A percentile compares a stretch with the other conserved stretches of the same genome.
Evolutionary conservation across 2,888 invertebrate species (phyloP).

Genomic region (Stegana nigrithorax): DNA sequence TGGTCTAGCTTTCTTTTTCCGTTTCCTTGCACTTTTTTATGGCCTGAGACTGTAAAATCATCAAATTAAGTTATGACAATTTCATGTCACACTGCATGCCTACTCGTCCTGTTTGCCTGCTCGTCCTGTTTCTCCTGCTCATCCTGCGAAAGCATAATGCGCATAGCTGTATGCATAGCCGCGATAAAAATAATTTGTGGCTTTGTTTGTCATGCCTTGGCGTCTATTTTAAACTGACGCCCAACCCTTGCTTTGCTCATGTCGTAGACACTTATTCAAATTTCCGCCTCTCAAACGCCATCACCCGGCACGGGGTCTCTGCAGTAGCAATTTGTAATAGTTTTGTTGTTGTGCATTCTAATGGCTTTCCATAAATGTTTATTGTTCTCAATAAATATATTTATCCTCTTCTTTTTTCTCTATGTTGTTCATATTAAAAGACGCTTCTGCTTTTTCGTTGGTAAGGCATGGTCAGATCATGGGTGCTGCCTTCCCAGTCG

Average conservation of each 20-base stretch:
- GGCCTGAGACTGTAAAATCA: conserved; percentile 24
- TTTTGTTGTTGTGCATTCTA: conserved; percentile 43
- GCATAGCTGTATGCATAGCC: conserved; percentile 46
- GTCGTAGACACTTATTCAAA: conserved; percentile 6
- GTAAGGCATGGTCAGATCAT: too few relatives aligned
- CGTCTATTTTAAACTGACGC: conserved; percentile 11
- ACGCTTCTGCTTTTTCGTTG: too few relatives aligned
- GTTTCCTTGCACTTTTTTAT: conserved; percentile 12
- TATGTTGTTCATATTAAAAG: too few relatives aligned
- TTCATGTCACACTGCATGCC: conserved; percentile 29
- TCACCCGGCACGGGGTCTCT: conserved; percentile 25
- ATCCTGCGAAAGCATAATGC: conserved; percentile 30
- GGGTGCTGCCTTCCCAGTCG: too few relatives aligned
- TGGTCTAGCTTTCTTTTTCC: conserved; percentile 36
- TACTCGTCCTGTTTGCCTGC: too few relatives aligned
- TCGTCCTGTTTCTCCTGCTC: too few relatives aligned
- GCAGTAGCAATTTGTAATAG: conserved; percentile 51
- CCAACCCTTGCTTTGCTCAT: conserved; percentile 16
- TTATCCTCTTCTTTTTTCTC: conserved; percentile 24
- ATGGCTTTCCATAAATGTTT: conserved; percentile 59
- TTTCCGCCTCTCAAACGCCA: conserved; percentile 18
- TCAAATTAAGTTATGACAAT: conserved; percentile 44
- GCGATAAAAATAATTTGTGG: conserved; percentile 62
- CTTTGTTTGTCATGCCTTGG: conserved; percentile 35
- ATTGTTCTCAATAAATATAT: conserved; percentile 53